Evolutionary conservation across 2,888 invertebrate species (phyloP).

Genomic region (Plagodis dolabraria): DNA sequence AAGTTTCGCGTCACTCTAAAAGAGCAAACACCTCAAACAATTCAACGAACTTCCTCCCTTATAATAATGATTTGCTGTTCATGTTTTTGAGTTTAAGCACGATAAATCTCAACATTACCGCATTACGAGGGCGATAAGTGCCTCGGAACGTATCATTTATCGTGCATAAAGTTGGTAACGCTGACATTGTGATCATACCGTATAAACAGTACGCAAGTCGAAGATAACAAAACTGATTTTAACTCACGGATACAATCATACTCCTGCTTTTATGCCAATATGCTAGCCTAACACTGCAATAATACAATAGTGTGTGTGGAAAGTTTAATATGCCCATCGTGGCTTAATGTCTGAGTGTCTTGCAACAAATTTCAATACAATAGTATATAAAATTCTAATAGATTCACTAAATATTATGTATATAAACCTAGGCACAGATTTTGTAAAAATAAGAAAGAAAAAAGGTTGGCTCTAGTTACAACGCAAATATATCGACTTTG

Average conservation of each 20-base stretch:
- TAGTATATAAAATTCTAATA: too few relatives aligned
- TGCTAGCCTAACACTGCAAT: too few relatives aligned
- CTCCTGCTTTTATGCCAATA: too few relatives aligned
- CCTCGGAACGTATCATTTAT: slow-evolving; percentile 35
- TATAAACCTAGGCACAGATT: too few relatives aligned
- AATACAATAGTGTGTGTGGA: too few relatives aligned
- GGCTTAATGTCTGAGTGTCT: too few relatives aligned
- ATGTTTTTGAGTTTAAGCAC: slow-evolving; percentile 37
- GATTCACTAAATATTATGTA: too few relatives aligned
- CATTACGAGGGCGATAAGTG: slow-evolving; percentile 39
- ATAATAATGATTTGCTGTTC: slow-evolving; percentile 37
- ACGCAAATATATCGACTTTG: too few relatives aligned
- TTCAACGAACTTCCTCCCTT: slow-evolving; percentile 23
- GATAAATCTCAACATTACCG: slow-evolving; percentile 38
- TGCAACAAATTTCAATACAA: too few relatives aligned
- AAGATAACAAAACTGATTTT: not conserved
- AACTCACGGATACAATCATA: not conserved
- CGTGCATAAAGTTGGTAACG: slow-evolving; percentile 39
- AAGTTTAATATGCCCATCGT: too few relatives aligned
- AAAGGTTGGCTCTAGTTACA: too few relatives aligned
- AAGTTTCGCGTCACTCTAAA: not conserved
- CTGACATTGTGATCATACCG: slow-evolving; percentile 27
- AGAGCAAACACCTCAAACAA: slow-evolving; percentile 18
- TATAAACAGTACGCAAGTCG: slow-evolving; percentile 16
- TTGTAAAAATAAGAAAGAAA: too few relatives aligned